Percentiles rank a stretch among this genome's conserved stretches.
These are phyloP conservation scores for Dicrostonyx torquatus DNA, from an alignment of 2,797 vertebrate species.

Conservation along the genomic window DNA sequence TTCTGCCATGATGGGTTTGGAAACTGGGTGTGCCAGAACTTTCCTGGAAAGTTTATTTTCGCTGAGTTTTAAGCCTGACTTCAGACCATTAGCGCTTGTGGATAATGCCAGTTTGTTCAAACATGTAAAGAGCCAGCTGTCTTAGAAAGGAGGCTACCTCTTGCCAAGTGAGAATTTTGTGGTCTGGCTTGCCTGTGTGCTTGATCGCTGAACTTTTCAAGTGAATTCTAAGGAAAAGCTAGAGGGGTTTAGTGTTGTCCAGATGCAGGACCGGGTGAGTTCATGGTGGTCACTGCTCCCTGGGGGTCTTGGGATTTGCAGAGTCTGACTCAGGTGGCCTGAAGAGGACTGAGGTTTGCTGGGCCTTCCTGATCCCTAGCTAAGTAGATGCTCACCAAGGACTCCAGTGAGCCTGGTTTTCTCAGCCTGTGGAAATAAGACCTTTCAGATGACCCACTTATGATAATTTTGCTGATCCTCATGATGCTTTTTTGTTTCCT, in stretches of 20 bases:
- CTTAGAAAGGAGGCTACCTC: constrained; percentile 70
- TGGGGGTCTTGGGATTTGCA: background rate
- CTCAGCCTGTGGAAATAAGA: background rate
- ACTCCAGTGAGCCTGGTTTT: background rate
- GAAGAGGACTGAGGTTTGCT: background rate
- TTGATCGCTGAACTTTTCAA: constrained; percentile 62
- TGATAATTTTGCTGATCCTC: background rate
- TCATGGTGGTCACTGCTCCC: background rate
- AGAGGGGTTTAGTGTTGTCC: background rate
- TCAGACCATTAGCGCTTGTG: constrained; percentile 69
- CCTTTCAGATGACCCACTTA: background rate
- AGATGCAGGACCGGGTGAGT: background rate
- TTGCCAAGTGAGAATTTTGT: constrained; percentile 71
- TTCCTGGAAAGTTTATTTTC: constrained; percentile 82
- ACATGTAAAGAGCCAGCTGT: constrained; percentile 73
- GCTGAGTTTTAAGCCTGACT: constrained; percentile 73
- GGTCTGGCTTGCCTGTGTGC: constrained; percentile 66
- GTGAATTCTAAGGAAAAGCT: constrained; percentile 51
- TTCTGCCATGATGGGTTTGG: constrained; percentile 70
- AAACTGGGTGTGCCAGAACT: constrained; percentile 70
- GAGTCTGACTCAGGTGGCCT: background rate
- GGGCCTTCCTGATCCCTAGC: background rate
- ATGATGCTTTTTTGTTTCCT: too few relatives aligned
- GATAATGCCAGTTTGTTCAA: constrained; percentile 78
- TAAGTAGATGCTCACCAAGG: background rate